phyloP scores from a whole-genome alignment of 2,113 vertebrate genomes.

The Ploceus nigricollis region DNA sequence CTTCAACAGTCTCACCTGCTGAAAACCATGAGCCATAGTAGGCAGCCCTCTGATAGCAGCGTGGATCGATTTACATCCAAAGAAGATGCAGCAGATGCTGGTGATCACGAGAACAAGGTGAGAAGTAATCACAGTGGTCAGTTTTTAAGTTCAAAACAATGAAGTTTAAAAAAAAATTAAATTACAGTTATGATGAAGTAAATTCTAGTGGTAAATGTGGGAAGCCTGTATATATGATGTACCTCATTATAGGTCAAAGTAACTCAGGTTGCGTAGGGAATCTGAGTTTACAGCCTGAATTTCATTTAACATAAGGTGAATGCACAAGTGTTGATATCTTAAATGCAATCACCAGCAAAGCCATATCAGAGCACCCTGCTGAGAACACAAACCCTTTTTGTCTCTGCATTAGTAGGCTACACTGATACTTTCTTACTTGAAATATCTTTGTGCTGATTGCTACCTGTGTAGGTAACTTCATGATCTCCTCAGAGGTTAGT shows the following conservation, averaged over 20 bases:
- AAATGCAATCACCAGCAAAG: neutral
- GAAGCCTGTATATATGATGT: neutral
- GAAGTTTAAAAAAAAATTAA: neutral
- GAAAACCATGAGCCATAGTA: constrained; percentile 82
- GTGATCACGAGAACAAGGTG: constrained; percentile 88
- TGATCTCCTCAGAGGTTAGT: neutral
- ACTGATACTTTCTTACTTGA: neutral
- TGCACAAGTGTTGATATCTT: neutral
- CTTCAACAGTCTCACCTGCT: constrained; percentile 86
- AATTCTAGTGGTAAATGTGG: neutral
- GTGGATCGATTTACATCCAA: constrained; percentile 82
- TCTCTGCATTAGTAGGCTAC: neutral
- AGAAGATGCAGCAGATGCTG: constrained; percentile 82
- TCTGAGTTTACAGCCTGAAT: neutral
- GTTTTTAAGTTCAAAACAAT: neutral
- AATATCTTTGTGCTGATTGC: neutral
- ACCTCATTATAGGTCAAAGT: neutral
- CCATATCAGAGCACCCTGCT: neutral
- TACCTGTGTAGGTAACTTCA: neutral
- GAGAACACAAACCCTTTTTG: neutral
- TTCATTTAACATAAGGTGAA: neutral
- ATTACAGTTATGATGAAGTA: neutral
- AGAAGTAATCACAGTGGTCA: neutral
- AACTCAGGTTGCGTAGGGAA: neutral
- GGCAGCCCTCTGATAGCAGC: constrained; percentile 89